Percentiles rank a stretch among this genome's conserved stretches.
Evolutionary conservation across 2,113 vertebrate genomes (phyloP).

Genomic region (Zapornia atra): DNA sequence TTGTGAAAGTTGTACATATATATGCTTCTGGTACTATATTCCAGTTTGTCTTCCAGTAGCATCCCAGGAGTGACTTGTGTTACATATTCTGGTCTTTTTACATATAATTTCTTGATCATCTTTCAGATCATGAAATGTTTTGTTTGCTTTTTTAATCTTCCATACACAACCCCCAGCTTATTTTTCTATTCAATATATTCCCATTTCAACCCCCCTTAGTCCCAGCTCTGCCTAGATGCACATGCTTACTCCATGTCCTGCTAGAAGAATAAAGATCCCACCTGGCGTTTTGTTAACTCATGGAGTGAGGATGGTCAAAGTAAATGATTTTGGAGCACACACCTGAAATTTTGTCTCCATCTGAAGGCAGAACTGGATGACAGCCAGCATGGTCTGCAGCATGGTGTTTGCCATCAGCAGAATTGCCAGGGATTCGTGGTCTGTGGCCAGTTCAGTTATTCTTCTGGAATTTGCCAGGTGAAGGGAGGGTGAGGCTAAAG

Average conservation of each 20-base stretch:
- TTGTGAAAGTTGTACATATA: neutral
- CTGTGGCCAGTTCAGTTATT: neutral
- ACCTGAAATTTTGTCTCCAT: neutral
- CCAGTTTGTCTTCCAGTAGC: neutral
- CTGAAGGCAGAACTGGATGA: neutral
- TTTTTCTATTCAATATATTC: neutral
- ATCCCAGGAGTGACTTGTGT: neutral
- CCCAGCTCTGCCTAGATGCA: neutral
- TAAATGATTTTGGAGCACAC: neutral
- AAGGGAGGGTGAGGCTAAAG: neutral
- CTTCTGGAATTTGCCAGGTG: neutral
- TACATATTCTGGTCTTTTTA: neutral
- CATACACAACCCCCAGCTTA: neutral
- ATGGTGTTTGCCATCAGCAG: neutral
- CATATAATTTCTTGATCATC: neutral
- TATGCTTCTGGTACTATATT: neutral
- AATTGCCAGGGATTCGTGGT: neutral
- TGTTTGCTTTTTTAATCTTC: neutral
- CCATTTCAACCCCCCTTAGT: neutral
- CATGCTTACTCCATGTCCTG: neutral
- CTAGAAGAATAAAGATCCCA: neutral
- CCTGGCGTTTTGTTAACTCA: neutral
- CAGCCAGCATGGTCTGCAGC: neutral
- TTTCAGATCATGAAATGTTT: neutral
- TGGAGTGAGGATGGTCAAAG: neutral